Evolutionary conservation across 2,113 vertebrate genomes (phyloP).

Genomic region (Pseudorectes ferrugineus): DNA sequence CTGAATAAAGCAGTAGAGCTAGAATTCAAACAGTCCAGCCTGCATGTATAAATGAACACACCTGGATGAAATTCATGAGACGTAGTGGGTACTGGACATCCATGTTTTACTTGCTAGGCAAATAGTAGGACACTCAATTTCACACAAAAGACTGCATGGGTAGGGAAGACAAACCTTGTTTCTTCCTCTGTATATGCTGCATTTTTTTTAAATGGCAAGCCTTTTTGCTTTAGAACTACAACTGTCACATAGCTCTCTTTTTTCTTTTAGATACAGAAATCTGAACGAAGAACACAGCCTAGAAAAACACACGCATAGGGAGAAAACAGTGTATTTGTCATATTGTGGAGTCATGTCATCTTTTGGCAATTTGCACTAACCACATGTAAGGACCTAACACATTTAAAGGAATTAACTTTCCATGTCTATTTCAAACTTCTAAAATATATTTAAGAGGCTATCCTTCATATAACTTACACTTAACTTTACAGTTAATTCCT

Average conservation of each 20-base stretch:
- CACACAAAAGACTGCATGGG: not conserved
- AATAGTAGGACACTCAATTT: not conserved
- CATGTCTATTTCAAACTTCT: not conserved
- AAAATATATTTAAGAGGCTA: not conserved
- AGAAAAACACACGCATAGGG: fast-evolving
- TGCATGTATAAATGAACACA: not conserved
- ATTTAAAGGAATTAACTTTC: not conserved
- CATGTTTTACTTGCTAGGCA: fast-evolving
- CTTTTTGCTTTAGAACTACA: not conserved
- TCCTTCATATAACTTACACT: not conserved
- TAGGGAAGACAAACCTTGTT: not conserved
- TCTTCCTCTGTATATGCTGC: not conserved
- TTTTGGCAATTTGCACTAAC: not conserved
- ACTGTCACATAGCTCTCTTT: not conserved
- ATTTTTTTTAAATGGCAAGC: not conserved
- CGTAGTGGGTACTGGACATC: not conserved
- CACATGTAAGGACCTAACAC: not conserved
- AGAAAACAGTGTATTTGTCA: not conserved
- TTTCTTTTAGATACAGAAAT: not conserved
- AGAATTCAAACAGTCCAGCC: not conserved
- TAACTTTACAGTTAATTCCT: not conserved
- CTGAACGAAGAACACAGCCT: not conserved
- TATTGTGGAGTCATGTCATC: not conserved
- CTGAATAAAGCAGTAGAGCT: not conserved
- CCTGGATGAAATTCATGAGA: not conserved